phyloP scores from a whole-genome alignment of 2,113 vertebrate genomes.

The Dipodomys stephensi region DNA sequence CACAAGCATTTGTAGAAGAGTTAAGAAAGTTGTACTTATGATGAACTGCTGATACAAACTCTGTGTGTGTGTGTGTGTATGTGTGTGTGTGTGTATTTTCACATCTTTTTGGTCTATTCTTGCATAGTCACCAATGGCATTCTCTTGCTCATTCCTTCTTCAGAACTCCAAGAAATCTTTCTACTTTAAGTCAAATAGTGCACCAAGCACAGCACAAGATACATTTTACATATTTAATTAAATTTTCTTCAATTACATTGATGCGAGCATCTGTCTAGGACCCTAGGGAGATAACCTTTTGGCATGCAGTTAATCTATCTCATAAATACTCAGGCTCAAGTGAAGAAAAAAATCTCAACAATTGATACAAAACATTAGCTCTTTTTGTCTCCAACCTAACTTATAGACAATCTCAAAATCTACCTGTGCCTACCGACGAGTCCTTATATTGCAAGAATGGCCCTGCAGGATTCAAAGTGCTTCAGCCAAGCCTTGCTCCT shows the following conservation, averaged over 20 bases:
- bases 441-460: neutral
- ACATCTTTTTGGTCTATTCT: neutral
- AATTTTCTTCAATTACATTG: neutral
- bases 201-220: neutral
- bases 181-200: neutral
- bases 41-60: conserved; percentile 31
- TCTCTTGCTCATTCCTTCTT: neutral
- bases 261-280: neutral
- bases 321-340: neutral
- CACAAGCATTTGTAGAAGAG: neutral
- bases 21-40: conserved; percentile 29
- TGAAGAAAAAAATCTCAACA: neutral
- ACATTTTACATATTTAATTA: neutral
- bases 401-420: neutral
- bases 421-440: neutral
- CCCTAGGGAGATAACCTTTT: neutral
- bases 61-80: neutral
- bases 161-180: neutral
- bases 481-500: neutral
- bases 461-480: neutral
- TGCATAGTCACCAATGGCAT: neutral
- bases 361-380: neutral
- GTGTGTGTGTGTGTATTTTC: neutral
- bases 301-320: neutral
- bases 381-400: neutral